Conservation (phyloP, 2,113 vertebrate genomes). For the Platysteira castanea region DNA sequence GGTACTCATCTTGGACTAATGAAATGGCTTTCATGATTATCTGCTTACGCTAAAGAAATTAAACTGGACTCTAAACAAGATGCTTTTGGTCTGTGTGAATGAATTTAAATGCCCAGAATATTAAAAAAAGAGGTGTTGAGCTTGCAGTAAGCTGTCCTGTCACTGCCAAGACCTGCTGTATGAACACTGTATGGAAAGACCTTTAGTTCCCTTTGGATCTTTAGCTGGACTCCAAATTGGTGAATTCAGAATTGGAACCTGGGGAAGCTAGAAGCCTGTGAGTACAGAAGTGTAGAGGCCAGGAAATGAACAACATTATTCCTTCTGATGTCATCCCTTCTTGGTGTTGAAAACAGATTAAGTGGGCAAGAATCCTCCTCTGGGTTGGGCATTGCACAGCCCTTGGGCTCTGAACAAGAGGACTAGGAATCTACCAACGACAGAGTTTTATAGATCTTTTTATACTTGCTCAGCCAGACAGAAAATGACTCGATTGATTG, state of each 20-base stretch:
- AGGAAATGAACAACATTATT: not conserved
- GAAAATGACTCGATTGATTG: not conserved
- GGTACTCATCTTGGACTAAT: slow-evolving; percentile 64
- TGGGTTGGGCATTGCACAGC: not conserved
- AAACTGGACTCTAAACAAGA: not conserved
- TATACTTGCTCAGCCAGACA: not conserved
- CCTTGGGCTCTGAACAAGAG: not conserved
- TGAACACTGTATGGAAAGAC: not conserved
- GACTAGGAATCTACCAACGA: not conserved
- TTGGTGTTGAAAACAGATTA: not conserved
- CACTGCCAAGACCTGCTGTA: not conserved
- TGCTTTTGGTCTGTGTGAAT: not conserved
- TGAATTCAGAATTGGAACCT: not conserved
- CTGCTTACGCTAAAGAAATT: not conserved
- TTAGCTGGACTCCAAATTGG: not conserved
- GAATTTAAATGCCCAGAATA: not conserved
- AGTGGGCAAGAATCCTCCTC: not conserved
- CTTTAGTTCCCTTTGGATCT: not conserved
- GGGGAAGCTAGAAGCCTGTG: not conserved
- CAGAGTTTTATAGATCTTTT: not conserved
- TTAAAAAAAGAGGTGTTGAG: not conserved
- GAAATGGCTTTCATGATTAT: not conserved
- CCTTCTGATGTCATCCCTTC: not conserved
- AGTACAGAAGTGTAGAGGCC: not conserved
- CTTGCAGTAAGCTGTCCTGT: not conserved